Conservation (phyloP, 2,113 vertebrate genomes). For the Pachycephala philippinensis region DNA sequence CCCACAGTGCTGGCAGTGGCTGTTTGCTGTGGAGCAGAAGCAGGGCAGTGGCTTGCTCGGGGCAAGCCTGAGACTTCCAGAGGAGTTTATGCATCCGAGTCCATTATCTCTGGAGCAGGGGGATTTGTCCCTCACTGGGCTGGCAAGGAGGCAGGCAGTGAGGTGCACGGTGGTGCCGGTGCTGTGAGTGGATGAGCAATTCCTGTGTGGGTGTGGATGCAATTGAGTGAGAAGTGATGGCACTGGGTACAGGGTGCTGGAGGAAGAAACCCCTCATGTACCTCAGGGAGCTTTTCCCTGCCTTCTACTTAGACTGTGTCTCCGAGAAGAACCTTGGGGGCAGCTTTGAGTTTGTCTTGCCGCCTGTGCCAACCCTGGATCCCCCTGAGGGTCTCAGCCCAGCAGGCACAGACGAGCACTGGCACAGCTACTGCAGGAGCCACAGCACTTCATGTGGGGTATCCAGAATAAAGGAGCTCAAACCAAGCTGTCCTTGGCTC, state of each 20-base stretch:
- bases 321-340: neutral
- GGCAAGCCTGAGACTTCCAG: neutral
- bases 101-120: neutral
- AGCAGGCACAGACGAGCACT: neutral
- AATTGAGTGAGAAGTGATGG: neutral
- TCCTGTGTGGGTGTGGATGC: neutral
- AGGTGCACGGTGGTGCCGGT: neutral
- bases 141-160: neutral
- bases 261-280: neutral
- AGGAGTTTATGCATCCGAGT: neutral
- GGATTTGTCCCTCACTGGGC: neutral
- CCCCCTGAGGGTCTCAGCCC: neutral
- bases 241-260: neutral
- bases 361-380: neutral
- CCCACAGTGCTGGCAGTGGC: neutral
- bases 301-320: neutral
- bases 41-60: neutral
- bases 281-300: neutral
- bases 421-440: neutral
- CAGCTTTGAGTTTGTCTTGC: neutral
- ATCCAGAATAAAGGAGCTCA: neutral
- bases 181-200: neutral
- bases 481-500: conserved; percentile 12
- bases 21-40: neutral
- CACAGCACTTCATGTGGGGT: neutral